phyloP scores from a whole-genome alignment of 2,797 vertebrate genomes.

The Melanotaenia nigrans region DNA sequence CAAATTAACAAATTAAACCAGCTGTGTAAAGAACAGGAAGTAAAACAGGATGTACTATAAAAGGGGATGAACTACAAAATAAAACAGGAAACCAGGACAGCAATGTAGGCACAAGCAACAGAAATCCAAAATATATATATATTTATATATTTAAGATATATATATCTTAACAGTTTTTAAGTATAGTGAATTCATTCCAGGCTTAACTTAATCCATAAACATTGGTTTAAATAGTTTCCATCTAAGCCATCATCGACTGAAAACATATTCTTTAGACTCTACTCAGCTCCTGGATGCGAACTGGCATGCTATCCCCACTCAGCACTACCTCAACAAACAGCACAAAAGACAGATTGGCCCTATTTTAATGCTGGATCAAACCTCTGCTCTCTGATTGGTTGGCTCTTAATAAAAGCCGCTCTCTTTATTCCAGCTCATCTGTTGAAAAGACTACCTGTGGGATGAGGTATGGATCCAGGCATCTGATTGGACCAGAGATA shows the following conservation, averaged over 20 bases:
- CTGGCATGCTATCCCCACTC: conserved; percentile 26
- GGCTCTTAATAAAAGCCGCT: conserved; percentile 83
- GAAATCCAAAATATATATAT: too few relatives aligned
- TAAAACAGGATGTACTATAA: too few relatives aligned
- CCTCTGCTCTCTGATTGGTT: conserved; percentile 71
- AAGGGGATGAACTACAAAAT: too few relatives aligned
- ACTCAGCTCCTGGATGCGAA: conserved; percentile 19
- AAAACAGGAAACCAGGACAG: too few relatives aligned
- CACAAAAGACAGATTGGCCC: conserved; percentile 54
- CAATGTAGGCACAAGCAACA: too few relatives aligned
- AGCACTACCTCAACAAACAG: conserved; percentile 56
- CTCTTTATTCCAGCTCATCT: conserved; percentile 60
- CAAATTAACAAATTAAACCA: too few relatives aligned
- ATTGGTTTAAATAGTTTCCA: background rate
- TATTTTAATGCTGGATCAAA: conserved; percentile 42
- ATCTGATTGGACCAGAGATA: conserved; percentile 81
- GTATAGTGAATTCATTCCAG: too few relatives aligned
- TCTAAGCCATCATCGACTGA: too few relatives aligned
- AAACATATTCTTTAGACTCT: background rate
- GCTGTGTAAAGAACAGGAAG: too few relatives aligned
- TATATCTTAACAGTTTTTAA: too few relatives aligned
- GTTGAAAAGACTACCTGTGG: conserved; percentile 83
- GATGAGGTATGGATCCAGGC: conserved; percentile 79
- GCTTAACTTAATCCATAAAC: background rate
- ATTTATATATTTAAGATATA: too few relatives aligned